phyloP scores from a whole-genome alignment of 2,888 invertebrate genomes.

The Drosophila peninsularis region DNA sequence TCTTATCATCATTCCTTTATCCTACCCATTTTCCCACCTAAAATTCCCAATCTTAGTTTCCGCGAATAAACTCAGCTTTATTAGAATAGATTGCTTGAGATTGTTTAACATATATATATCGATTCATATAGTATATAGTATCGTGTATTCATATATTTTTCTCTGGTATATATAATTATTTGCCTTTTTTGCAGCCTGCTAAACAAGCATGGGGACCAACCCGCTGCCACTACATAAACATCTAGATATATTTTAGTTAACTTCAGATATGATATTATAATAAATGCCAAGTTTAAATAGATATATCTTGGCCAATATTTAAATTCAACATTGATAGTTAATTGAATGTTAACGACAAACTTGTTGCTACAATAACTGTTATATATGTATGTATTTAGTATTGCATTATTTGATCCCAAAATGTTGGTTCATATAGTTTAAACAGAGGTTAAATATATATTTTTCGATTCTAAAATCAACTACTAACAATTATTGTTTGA shows the following conservation, averaged over 20 bases:
- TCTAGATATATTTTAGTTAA: neutral
- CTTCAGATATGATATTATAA: neutral
- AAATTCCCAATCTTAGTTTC: neutral
- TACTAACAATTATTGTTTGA: constrained; percentile 6
- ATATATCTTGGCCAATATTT: constrained; percentile 26
- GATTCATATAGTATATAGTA: constrained; percentile 11
- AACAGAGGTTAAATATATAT: constrained; percentile 2
- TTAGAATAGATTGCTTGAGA: constrained; percentile 33
- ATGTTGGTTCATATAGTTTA: constrained; percentile 7
- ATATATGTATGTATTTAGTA: constrained; percentile 11
- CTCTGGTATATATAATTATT: constrained; percentile 22
- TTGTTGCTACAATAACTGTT: constrained; percentile 10
- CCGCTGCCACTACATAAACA: constrained; percentile 34
- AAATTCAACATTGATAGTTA: constrained; percentile 42
- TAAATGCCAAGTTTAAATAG: constrained; percentile 11
- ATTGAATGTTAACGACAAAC: constrained; percentile 36
- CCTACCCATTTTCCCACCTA: neutral
- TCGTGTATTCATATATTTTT: constrained; percentile 6
- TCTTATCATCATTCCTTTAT: no score
- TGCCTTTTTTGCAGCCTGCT: constrained; percentile 27
- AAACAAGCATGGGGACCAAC: constrained; percentile 50
- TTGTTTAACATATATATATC: constrained; percentile 8
- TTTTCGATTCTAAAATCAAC: neutral
- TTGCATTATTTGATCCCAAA: constrained; percentile 23
- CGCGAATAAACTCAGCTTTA: constrained; percentile 49